Evolutionary conservation across 2,888 invertebrate species (phyloP).

Genomic region (Heliconius ethilla): DNA sequence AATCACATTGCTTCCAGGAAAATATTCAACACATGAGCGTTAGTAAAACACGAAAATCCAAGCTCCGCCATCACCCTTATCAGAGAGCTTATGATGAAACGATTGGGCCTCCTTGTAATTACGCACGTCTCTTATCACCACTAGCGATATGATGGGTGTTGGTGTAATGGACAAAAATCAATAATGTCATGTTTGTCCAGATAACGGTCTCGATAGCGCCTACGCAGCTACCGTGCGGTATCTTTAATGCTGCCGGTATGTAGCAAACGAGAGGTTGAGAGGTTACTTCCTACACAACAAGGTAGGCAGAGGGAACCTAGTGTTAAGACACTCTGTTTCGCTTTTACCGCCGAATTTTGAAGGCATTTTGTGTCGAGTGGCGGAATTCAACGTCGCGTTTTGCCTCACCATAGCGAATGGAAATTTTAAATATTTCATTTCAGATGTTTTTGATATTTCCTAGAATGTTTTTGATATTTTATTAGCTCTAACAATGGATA

Average conservation of each 20-base stretch:
- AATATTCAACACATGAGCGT: not conserved
- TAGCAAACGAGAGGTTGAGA: slow-evolving; percentile 17
- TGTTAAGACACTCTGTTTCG: too few relatives aligned
- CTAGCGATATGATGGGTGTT: slow-evolving; percentile 34
- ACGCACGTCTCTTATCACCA: slow-evolving; percentile 39
- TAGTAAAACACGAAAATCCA: not conserved
- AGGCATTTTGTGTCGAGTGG: too few relatives aligned
- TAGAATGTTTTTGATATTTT: too few relatives aligned
- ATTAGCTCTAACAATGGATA: too few relatives aligned
- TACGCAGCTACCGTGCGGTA: slow-evolving; percentile 43
- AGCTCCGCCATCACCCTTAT: slow-evolving; percentile 10
- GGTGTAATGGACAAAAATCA: slow-evolving; percentile 49
- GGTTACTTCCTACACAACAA: not conserved
- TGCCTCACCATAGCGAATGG: too few relatives aligned
- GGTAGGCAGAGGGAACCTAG: too few relatives aligned
- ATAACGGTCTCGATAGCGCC: slow-evolving; percentile 41
- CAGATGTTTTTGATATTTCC: too few relatives aligned
- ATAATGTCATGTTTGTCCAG: slow-evolving; percentile 47
- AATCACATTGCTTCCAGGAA: not conserved
- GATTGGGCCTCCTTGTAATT: slow-evolving; percentile 40
- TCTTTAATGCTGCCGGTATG: slow-evolving; percentile 37
- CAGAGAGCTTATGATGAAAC: slow-evolving; percentile 27
- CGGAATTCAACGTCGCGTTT: too few relatives aligned
- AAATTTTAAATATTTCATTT: too few relatives aligned
- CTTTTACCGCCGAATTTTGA: too few relatives aligned